phyloP scores from a whole-genome alignment of 2,888 invertebrate species.

The Aquatica leii region DNA sequence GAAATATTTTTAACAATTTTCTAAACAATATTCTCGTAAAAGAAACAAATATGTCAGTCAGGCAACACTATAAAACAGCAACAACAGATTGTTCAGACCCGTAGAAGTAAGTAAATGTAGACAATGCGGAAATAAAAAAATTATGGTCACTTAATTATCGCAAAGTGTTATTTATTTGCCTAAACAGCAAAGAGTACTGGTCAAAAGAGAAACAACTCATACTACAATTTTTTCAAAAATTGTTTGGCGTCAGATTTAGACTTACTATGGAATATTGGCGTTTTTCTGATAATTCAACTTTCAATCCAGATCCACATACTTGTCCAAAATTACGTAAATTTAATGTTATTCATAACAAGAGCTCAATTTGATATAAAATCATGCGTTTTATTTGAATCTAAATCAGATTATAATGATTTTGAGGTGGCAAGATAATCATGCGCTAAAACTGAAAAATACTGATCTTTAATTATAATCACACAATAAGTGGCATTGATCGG shows the following conservation, averaged over 20 bases:
- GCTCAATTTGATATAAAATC: too few species aligned
- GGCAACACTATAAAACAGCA: background rate
- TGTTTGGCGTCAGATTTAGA: background rate
- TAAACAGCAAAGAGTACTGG: background rate
- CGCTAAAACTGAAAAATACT: too few species aligned
- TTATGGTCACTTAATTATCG: too few species aligned
- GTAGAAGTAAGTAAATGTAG: background rate
- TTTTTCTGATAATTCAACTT: constrained; percentile 6
- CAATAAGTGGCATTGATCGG: too few species aligned
- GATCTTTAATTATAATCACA: too few species aligned
- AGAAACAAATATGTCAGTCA: background rate
- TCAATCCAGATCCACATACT: constrained; percentile 1
- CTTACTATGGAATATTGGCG: constrained; percentile 6
- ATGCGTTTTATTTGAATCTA: too few species aligned
- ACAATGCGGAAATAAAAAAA: background rate
- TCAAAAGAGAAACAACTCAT: background rate
- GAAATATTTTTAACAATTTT: background rate
- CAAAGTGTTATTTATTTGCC: background rate
- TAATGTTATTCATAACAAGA: background rate
- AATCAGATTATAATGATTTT: too few species aligned
- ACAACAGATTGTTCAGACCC: background rate
- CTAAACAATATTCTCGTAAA: background rate
- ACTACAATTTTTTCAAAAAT: background rate
- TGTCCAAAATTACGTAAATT: constrained; percentile 10
- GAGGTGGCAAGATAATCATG: too few species aligned